A percentile compares a stretch with the other conserved stretches of the same genome.
Conservation (phyloP, 1,140 invertebrate genomes). For the Nymphalis io region DNA sequence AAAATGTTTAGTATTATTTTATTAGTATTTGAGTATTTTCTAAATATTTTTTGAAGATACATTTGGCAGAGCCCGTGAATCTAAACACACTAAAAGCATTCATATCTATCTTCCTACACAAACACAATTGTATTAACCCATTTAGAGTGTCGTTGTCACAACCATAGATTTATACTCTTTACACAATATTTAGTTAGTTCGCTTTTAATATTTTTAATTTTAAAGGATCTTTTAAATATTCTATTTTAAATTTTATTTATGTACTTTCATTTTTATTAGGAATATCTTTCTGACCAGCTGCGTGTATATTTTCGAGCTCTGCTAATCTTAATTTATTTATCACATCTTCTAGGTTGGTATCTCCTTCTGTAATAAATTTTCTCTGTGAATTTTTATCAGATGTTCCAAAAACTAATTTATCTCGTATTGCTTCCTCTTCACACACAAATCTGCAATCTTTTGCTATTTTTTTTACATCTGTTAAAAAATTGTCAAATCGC, state of each 20-base stretch:
- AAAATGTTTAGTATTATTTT: too few species aligned
- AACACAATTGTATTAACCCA: too few species aligned
- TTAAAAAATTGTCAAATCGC: not conserved
- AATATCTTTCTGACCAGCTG: not conserved
- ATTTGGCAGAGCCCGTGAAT: too few species aligned
- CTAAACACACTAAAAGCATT: too few species aligned
- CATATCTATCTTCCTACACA: too few species aligned
- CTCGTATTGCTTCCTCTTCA: not conserved
- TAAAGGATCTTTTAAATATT: not conserved
- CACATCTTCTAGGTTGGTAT: not conserved
- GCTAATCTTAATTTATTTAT: not conserved
- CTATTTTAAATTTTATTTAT: not conserved
- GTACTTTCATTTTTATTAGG: too few species aligned
- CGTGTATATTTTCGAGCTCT: not conserved
- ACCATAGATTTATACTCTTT: too few species aligned
- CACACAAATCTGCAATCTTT: not conserved
- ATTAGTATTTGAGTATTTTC: too few species aligned
- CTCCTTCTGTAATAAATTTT: not conserved
- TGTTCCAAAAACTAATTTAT: not conserved
- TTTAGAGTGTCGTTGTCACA: too few species aligned
- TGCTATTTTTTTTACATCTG: not conserved
- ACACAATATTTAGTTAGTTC: too few species aligned
- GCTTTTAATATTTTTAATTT: too few species aligned
- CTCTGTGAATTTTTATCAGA: not conserved
- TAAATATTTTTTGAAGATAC: too few species aligned